phyloP scores from a whole-genome alignment of 2,113 vertebrate genomes.

The Anarhynchus alexandrinus region DNA sequence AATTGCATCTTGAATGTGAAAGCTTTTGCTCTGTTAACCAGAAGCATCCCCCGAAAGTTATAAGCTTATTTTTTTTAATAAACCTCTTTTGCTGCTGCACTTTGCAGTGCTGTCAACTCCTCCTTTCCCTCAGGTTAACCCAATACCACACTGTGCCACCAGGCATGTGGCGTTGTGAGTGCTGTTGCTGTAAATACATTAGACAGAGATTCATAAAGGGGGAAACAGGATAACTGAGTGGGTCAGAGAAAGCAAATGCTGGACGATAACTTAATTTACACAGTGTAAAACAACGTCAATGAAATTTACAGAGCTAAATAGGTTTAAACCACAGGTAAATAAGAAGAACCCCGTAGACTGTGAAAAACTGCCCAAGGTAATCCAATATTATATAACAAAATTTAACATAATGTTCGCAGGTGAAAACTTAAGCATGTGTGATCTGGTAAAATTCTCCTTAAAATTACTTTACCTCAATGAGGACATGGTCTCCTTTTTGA shows the following conservation, averaged over 20 bases:
- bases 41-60: background rate
- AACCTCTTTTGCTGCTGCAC: background rate
- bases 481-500: background rate
- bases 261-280: background rate
- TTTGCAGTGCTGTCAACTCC: background rate
- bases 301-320: background rate
- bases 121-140: background rate
- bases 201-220: background rate
- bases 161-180: background rate
- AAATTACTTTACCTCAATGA: background rate
- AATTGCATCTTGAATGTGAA: background rate
- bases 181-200: background rate
- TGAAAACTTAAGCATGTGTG: background rate
- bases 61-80: background rate
- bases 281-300: background rate
- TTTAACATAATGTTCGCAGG: background rate
- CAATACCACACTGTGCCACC: background rate
- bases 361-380: background rate
- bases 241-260: background rate
- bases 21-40: background rate
- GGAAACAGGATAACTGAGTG: background rate
- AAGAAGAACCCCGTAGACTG: background rate
- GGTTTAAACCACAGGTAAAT: background rate
- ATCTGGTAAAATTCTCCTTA: background rate
- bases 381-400: background rate